Evolutionary conservation across 1,140 invertebrate genomes (phyloP).

Genomic region (Diuraphis noxia): DNA sequence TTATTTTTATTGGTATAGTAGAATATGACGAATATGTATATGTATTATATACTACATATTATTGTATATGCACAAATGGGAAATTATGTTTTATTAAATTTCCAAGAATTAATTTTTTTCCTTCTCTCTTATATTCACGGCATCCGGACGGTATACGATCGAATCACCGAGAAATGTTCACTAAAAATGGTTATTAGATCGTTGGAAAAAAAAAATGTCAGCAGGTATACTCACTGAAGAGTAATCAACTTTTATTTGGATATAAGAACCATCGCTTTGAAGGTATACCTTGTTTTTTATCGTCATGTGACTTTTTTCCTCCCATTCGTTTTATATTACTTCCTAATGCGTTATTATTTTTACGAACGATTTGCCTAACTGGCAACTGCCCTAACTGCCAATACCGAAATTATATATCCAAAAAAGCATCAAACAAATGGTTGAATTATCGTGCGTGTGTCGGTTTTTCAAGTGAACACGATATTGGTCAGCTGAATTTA

Average conservation of each 20-base stretch:
- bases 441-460: background rate
- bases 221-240: background rate
- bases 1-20: background rate
- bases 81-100: slow-evolving; percentile 4
- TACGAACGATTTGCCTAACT: background rate
- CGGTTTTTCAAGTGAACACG: too few relatives aligned
- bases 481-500: background rate
- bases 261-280: background rate
- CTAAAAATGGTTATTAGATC: background rate
- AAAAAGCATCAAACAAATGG: background rate
- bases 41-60: background rate
- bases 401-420: background rate
- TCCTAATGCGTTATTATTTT: background rate
- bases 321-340: background rate
- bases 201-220: background rate
- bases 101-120: background rate
- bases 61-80: background rate
- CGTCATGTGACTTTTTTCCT: background rate
- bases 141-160: background rate
- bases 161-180: background rate
- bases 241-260: slow-evolving; percentile 3
- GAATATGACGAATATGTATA: background rate
- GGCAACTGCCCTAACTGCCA: background rate
- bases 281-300: background rate
- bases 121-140: background rate